Conservation (phyloP, 2,797 vertebrate genomes). For the Sebastes diaconus region DNA sequence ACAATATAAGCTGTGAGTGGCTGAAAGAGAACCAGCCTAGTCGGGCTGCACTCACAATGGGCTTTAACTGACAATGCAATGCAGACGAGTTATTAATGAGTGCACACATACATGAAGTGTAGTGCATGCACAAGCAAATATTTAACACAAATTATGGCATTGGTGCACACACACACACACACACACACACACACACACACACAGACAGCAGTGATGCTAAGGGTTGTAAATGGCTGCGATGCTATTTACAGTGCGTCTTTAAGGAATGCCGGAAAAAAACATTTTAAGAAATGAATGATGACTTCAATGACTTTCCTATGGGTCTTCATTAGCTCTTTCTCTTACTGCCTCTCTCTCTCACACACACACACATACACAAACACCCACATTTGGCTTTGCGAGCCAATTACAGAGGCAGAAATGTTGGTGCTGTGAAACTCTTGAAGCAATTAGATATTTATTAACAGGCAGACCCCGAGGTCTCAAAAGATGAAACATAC, state of each 20-base stretch:
- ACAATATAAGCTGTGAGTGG: conserved; percentile 36
- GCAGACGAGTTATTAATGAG: conserved; percentile 65
- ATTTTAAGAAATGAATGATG: conserved; percentile 59
- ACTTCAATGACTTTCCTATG: conserved; percentile 60
- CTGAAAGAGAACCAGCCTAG: conserved; percentile 37
- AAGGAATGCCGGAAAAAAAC: conserved; percentile 28
- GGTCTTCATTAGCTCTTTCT: conserved; percentile 53
- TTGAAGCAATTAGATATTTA: conserved; percentile 57
- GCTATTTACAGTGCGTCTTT: conserved; percentile 45
- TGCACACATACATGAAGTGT: not conserved
- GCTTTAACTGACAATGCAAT: conserved; percentile 55
- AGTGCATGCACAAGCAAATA: not conserved
- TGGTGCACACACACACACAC: not conserved
- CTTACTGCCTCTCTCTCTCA: not conserved
- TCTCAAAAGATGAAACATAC: conserved; percentile 28
- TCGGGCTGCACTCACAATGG: conserved; percentile 38
- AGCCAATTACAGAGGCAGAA: conserved; percentile 63
- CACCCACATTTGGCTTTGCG: not conserved
- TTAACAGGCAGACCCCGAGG: conserved; percentile 22
- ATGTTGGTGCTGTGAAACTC: conserved; percentile 29
- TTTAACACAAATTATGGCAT: not conserved
- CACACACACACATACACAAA: conserved; percentile 6
- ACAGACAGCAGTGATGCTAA: not conserved
- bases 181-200: not conserved
- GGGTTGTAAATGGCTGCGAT: conserved; percentile 23